Conservation (phyloP, 2,113 vertebrate genomes). For the Catagonus wagneri region DNA sequence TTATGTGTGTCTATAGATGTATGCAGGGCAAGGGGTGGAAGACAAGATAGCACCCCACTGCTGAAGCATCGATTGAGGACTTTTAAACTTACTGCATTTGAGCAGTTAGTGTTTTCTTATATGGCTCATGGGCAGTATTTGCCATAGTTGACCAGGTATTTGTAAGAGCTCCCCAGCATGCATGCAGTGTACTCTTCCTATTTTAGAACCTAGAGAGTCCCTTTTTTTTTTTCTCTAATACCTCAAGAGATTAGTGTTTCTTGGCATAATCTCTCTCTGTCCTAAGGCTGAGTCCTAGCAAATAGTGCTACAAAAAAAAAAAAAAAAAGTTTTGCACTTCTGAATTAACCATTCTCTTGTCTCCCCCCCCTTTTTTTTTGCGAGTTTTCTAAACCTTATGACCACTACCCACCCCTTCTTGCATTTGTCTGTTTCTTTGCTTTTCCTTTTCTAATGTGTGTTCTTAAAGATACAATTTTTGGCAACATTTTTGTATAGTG, state of each 20-base stretch:
- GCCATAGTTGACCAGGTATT: neutral
- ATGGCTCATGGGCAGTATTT: neutral
- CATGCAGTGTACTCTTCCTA: neutral
- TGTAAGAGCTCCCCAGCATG: neutral
- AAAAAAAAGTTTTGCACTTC: neutral
- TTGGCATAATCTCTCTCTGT: neutral
- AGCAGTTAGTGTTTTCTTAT: neutral
- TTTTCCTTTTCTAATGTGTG: neutral
- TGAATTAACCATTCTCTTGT: neutral
- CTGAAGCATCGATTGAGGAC: neutral
- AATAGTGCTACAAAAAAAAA: neutral
- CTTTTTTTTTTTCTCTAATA: neutral
- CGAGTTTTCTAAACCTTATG: neutral
- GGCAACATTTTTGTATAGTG: neutral
- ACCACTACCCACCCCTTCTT: neutral
- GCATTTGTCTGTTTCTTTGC: neutral
- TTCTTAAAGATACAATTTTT: neutral
- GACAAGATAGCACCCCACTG: neutral
- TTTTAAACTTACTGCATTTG: fast-evolving
- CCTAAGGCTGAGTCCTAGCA: neutral
- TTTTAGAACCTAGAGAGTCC: neutral
- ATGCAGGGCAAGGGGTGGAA: neutral
- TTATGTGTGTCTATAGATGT: neutral
- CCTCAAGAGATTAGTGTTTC: neutral
- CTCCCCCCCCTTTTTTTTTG: neutral